These are phyloP conservation scores for Dolichopus griseipennis DNA, from an alignment of 2,888 invertebrate species.

Conservation along the genomic window DNA sequence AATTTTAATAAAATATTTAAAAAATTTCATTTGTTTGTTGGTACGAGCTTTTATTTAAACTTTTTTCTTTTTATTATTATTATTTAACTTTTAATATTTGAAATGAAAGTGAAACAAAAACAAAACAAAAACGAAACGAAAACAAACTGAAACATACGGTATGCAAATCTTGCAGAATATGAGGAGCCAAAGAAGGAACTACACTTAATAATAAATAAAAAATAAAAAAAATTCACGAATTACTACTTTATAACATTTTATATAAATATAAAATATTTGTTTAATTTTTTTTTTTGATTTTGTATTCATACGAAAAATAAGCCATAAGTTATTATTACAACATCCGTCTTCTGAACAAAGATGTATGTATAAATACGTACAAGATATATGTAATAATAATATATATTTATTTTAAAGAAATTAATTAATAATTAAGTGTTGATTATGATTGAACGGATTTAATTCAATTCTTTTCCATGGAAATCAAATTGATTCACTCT, in stretches of 20 bases:
- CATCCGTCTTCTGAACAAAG: not conserved
- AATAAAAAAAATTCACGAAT: not conserved
- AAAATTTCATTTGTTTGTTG: not conserved
- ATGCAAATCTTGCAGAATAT: not conserved
- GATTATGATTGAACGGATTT: no score
- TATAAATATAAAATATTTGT: no score
- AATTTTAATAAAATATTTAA: not conserved
- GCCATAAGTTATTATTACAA: not conserved
- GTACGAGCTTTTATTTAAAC: not conserved
- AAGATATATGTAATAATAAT: no score
- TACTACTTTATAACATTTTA: no score
- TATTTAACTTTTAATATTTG: not conserved
- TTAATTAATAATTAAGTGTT: no score
- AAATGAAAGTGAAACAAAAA: not conserved
- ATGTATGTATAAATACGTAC: no score
- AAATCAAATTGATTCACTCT: no score
- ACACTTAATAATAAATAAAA: no score
- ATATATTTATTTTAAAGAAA: no score
- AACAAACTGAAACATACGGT: not conserved
- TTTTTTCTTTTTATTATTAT: not conserved
- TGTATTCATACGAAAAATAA: not conserved
- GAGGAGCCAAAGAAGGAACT: slow-evolving; percentile 1
- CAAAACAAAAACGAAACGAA: not conserved
- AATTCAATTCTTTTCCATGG: no score
- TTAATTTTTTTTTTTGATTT: no score